Conservation (phyloP, 2,888 invertebrate species). For the Sarcophaga carnaria region DNA sequence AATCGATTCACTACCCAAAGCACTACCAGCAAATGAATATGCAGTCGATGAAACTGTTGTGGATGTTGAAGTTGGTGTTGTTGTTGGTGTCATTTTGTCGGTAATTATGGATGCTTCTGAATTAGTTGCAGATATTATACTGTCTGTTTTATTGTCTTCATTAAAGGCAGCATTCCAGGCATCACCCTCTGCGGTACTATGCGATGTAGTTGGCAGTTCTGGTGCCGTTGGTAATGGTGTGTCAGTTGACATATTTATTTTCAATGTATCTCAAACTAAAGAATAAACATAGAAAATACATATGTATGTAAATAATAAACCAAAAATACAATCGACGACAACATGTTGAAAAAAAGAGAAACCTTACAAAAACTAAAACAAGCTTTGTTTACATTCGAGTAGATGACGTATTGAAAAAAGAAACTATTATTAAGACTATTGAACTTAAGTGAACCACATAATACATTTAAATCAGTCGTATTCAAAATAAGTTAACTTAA, state of each 20-base stretch:
- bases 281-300: slow-evolving; percentile 17
- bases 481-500: background rate
- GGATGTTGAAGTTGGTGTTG: slow-evolving; percentile 55
- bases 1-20: slow-evolving; percentile 72
- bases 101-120: slow-evolving; percentile 52
- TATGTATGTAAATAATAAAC: background rate
- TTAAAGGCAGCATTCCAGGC: slow-evolving; percentile 67
- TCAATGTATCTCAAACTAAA: slow-evolving; percentile 27
- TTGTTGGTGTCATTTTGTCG: slow-evolving; percentile 50
- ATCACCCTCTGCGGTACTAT: slow-evolving; percentile 61
- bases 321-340: background rate
- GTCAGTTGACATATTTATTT: slow-evolving; percentile 72
- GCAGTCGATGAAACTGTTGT: slow-evolving; percentile 68
- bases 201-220: slow-evolving; percentile 72
- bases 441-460: background rate
- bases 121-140: slow-evolving; percentile 24
- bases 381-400: slow-evolving; percentile 4
- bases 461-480: background rate
- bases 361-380: slow-evolving; percentile 19
- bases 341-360: slow-evolving; percentile 8
- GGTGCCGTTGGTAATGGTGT: slow-evolving; percentile 72
- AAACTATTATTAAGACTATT: background rate
- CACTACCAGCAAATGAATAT: slow-evolving; percentile 77
- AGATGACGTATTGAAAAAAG: background rate
- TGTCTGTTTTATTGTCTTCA: slow-evolving; percentile 33